Evolutionary conservation across 2,888 invertebrate genomes (phyloP).

Genomic region (Alloscopus bannaensis): DNA sequence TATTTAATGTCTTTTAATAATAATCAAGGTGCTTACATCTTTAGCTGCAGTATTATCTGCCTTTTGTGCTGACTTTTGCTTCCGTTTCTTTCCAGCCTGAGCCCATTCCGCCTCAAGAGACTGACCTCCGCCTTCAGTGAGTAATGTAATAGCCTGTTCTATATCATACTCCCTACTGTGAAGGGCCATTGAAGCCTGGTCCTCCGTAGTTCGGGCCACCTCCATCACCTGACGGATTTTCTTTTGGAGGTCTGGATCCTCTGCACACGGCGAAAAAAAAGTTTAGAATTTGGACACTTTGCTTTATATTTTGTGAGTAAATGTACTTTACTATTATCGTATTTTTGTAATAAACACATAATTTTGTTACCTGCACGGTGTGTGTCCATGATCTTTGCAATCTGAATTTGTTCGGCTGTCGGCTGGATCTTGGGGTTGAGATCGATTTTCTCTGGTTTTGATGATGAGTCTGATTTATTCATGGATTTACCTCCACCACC

Average conservation of each 20-base stretch:
- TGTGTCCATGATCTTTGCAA: constrained; percentile 88
- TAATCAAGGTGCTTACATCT: constrained; percentile 59
- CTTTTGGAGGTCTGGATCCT: constrained; percentile 80
- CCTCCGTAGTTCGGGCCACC: constrained; percentile 91
- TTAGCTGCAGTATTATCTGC: constrained; percentile 77
- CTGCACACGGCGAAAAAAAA: constrained; percentile 74
- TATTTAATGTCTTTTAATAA: neutral
- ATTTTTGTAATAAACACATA: neutral
- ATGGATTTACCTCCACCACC: constrained; percentile 71
- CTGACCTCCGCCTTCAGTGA: constrained; percentile 84
- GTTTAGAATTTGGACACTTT: neutral
- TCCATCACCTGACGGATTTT: constrained; percentile 87
- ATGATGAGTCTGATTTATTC: constrained; percentile 80
- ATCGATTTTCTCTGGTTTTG: constrained; percentile 79
- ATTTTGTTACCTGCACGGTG: no score
- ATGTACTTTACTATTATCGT: constrained; percentile 6
- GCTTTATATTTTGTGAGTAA: no score
- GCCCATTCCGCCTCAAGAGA: constrained; percentile 82
- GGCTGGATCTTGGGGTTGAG: constrained; percentile 81
- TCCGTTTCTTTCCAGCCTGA: constrained; percentile 90
- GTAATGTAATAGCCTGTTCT: constrained; percentile 87
- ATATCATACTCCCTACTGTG: constrained; percentile 95
- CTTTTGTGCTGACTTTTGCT: constrained; percentile 75
- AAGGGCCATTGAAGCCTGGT: constrained; percentile 93
- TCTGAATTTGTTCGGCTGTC: constrained; percentile 89